These are phyloP conservation scores for Daubentonia madagascariensis DNA, from an alignment of 2,113 vertebrate species.

Conservation along the genomic window DNA sequence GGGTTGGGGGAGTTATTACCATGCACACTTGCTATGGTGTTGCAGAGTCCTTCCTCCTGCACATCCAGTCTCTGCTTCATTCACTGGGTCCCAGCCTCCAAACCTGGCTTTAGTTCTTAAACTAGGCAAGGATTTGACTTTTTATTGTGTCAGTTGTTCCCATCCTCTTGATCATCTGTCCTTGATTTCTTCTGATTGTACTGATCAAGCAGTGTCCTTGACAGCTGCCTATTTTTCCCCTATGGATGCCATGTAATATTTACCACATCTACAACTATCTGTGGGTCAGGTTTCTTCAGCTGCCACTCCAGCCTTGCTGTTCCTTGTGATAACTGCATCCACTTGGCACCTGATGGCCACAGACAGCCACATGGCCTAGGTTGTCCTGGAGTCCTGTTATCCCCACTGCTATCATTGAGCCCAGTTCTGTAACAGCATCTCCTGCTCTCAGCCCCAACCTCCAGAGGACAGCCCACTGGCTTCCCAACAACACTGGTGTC, in stretches of 20 bases:
- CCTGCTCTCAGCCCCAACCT: not conserved
- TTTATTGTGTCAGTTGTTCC: no score
- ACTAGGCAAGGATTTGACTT: not conserved
- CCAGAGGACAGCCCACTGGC: not conserved
- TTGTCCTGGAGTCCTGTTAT: not conserved
- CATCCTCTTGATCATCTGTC: no score
- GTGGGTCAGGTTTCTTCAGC: no score
- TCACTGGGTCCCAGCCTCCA: not conserved
- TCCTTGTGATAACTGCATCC: not conserved
- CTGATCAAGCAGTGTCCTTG: not conserved
- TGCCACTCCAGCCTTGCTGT: not conserved
- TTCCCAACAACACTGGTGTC: not conserved
- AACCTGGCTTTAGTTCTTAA: not conserved
- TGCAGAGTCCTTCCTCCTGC: not conserved
- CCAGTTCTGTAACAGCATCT: not conserved
- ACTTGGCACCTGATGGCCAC: not conserved
- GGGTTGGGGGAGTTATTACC: not conserved
- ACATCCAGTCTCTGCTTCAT: no score
- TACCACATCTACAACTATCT: no score
- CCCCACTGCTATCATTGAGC: not conserved
- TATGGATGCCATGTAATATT: not conserved
- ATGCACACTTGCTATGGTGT: rapidly evolving
- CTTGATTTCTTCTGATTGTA: not conserved
- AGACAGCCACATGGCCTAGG: not conserved
- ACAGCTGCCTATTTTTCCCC: not conserved